These are phyloP conservation scores for Andrena praecox DNA, from an alignment of 2,888 invertebrate genomes.

Conservation along the genomic window DNA sequence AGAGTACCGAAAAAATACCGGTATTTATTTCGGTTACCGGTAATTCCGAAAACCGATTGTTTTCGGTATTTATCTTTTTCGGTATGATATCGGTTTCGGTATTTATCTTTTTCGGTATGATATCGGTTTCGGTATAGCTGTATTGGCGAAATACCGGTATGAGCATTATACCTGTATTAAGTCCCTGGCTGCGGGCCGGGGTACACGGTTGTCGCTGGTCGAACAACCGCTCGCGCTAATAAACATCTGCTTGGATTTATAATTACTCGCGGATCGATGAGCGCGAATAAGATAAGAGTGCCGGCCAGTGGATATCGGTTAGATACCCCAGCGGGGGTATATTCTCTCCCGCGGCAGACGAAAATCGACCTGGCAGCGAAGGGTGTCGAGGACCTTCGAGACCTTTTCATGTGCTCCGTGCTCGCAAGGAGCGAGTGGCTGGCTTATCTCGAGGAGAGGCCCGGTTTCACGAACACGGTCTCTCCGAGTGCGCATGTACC, in stretches of 20 bases:
- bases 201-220: background rate
- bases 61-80: too few relatives aligned
- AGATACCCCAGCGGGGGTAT: background rate
- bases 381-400: constrained; percentile 70
- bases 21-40: too few relatives aligned
- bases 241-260: constrained; percentile 6
- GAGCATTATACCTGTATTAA: too few relatives aligned
- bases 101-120: too few relatives aligned
- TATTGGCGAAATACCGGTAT: too few relatives aligned
- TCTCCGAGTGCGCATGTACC: constrained; percentile 46
- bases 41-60: too few relatives aligned
- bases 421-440: constrained; percentile 65
- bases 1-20: too few relatives aligned
- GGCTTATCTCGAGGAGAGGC: constrained; percentile 70
- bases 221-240: background rate
- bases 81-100: too few relatives aligned
- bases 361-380: constrained; percentile 55
- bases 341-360: constrained; percentile 29
- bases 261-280: constrained; percentile 24
- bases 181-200: too few relatives aligned
- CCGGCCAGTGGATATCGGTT: background rate
- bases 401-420: constrained; percentile 70
- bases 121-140: too few relatives aligned
- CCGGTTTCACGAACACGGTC: constrained; percentile 67
- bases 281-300: background rate